phyloP scores from a whole-genome alignment of 35 echinoderm and acorn worm genomes.

The Hemicentrotus pulcherrimus region DNA sequence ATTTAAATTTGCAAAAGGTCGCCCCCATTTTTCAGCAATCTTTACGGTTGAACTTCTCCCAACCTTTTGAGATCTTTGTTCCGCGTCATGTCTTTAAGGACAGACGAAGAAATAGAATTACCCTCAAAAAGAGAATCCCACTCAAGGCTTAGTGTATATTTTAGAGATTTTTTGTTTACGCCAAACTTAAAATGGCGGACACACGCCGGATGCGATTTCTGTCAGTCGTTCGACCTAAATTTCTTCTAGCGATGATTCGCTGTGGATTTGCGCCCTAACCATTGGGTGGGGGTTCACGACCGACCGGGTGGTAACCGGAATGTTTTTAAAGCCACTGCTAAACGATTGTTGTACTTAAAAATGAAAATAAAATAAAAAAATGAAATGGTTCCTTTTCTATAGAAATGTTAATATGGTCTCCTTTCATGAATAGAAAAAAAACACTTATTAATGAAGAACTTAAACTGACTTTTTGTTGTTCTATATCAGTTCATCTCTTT shows the following conservation, averaged over 20 bases:
- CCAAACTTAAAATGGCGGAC: neutral
- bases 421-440: too few relatives aligned
- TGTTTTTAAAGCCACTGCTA: neutral
- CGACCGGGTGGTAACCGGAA: neutral
- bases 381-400: too few relatives aligned
- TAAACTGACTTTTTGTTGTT: too few relatives aligned
- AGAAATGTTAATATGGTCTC: too few relatives aligned
- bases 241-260: slow-evolving; percentile 1
- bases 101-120: neutral
- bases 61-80: too few relatives aligned
- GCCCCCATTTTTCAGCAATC: too few relatives aligned
- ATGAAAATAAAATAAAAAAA: too few relatives aligned
- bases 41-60: too few relatives aligned
- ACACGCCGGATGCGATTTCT: neutral
- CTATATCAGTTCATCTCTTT: too few relatives aligned
- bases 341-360: too few relatives aligned
- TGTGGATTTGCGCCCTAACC: neutral
- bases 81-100: neutral
- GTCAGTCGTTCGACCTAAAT: neutral
- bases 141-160: neutral
- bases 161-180: neutral
- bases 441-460: too few relatives aligned
- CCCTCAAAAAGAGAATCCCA: neutral
- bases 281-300: neutral
- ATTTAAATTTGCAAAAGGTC: too few relatives aligned